These are phyloP conservation scores for Hemibagrus guttatus DNA, from an alignment of 2,797 vertebrate species.

Conservation along the genomic window DNA sequence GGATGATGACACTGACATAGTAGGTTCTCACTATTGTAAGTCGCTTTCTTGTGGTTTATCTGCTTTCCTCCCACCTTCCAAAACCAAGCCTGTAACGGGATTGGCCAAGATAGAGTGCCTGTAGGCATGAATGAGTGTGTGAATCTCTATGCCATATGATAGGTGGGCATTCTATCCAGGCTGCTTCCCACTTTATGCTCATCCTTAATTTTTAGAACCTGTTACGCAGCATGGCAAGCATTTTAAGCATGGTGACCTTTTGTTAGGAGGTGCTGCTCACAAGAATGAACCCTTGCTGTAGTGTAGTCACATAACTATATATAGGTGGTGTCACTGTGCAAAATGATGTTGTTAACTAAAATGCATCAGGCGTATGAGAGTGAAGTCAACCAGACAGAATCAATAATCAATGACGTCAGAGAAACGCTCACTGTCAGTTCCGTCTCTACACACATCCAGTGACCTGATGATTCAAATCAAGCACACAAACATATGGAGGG, in stretches of 20 bases:
- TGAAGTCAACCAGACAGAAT: background rate
- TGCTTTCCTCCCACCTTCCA: background rate
- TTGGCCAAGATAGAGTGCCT: background rate
- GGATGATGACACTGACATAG: background rate
- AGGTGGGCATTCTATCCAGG: background rate
- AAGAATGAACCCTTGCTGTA: background rate
- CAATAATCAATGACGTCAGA: slow-evolving; percentile 3
- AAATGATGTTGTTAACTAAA: background rate
- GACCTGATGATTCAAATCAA: slow-evolving; percentile 6
- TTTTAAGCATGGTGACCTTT: background rate
- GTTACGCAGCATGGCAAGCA: background rate
- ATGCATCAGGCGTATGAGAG: background rate
- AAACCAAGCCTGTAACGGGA: background rate
- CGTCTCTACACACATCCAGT: slow-evolving; percentile 13
- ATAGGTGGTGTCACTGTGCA: background rate
- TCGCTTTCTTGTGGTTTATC: background rate
- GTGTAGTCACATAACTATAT: background rate
- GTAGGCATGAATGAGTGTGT: background rate
- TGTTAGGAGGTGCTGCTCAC: background rate
- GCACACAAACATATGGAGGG: slow-evolving; percentile 4
- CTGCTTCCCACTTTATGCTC: background rate
- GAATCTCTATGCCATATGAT: background rate
- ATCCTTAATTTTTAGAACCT: background rate
- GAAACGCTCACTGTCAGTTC: background rate
- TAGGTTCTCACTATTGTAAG: background rate